These are phyloP conservation scores for Catalaphyllia jardinei DNA, from an alignment of 64 coral and sea anemone genomes.

Conservation along the genomic window DNA sequence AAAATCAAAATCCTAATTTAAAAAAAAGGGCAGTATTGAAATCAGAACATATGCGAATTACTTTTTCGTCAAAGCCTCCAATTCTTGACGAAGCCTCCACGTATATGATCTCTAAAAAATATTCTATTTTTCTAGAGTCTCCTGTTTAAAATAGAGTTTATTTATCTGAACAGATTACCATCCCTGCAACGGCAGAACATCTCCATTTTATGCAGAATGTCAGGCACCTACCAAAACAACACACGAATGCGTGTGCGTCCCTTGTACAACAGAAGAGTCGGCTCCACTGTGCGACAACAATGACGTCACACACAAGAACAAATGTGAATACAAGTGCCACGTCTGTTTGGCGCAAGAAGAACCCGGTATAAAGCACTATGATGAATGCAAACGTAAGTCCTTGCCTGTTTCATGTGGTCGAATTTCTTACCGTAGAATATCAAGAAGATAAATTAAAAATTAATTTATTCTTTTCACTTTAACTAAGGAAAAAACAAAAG, in stretches of 20 bases:
- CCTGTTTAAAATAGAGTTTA: not conserved
- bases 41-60: no score
- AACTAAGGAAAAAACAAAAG: no score
- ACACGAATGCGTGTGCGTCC: constrained; percentile 38
- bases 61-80: no score
- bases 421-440: no score
- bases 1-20: no score
- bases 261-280: constrained; percentile 17
- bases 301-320: constrained; percentile 43
- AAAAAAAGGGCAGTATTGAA: no score
- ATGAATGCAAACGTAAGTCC: constrained; percentile 67
- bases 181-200: constrained; percentile 50
- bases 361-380: constrained; percentile 51
- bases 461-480: no score
- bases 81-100: no score
- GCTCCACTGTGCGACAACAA: constrained; percentile 65
- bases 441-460: no score
- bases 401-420: not conserved
- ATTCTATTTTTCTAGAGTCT: no score
- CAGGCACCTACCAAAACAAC: constrained; percentile 26
- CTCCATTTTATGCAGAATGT: constrained; percentile 56
- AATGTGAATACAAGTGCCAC: constrained; percentile 48
- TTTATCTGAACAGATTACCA: constrained; percentile 48
- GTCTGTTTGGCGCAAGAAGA: constrained; percentile 38
- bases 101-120: no score